Evolutionary conservation across 2,113 vertebrate species (phyloP), one percentile per base, ranked within the genome.

Genomic region (Circaetus gallicus): DNA sequence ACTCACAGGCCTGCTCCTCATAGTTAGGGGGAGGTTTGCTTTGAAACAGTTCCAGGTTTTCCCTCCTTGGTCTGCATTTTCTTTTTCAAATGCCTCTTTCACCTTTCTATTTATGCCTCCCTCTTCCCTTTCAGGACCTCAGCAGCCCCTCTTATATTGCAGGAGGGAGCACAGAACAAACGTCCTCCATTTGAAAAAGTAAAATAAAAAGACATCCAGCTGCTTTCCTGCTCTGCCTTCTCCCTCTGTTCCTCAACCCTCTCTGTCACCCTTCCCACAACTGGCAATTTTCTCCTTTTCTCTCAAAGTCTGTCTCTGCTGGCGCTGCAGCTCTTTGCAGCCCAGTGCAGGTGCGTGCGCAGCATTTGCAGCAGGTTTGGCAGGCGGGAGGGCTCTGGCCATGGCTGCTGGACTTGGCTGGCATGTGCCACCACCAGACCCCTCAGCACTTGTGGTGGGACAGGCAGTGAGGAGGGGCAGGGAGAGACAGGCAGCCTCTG

Each of bases 31-130:
- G 71, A 92, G 70, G 50, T 95, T 95, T 94, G 49, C 82, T 94
- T 96, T 95, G 89, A 95, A 95, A 78, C 9, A 3, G 16, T 67
- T 95, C 69, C 87, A 93, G 19, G 13, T 81, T 92, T 96, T 95
- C 55, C 45, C 31, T 96, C 61, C 43, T 78, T 87, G 62, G 77
- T 82, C 59, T 19, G 7, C 79, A 45, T 91, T 95, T 90, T 78
- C 76, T 82, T 93, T 79, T 92, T 56, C 62, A 84, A 82, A 72
- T 0, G 0, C 16, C 11, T 45, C 10, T 76, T 93, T 86, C 12
- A 11, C 61, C 36, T 77, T 90, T 89, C 74, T 89, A 80, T 96
- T 96, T 94, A 87, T 83, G 53, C 58, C n/a, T 93, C 25, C 38
- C 11, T 82, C 50, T 79, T 94, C 69, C 38, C 22, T 95, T 96